Base-by-base conservation (phyloP, 2,888 invertebrate species). In the Yponomeuta cagnagella region DNA sequence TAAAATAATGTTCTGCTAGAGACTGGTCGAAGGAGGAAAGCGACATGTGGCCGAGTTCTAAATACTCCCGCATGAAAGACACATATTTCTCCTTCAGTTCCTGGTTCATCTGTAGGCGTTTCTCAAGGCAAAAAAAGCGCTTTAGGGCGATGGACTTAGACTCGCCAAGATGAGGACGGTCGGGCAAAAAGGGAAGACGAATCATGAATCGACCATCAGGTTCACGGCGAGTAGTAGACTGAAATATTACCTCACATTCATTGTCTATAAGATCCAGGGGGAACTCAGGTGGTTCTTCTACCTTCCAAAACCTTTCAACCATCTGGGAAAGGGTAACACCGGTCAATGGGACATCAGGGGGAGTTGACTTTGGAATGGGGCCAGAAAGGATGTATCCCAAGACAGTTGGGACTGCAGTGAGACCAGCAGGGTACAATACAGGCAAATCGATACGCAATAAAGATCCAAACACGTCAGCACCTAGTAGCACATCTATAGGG, bases 271-370 rank as follows among this genome's bases (percentile, higher is more conserved):
- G 23, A 48, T 71, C 30, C 2, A n/a, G n/a, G 10, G 71, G 71
- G 43, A 68, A 23, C 1, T 9, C 31, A n/a, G 63, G 9, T 15
- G 33, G 37, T 12, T 71, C 71, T 15, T 71, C 72, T 2, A 63
- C 10, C n/a, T 64, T 43, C 70, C 72, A 72, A 63, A 72, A 72
- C 10, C 70, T 12, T 52, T 72, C 64, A 52, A 72, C 65, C 6
- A 68, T 65, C 12, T 72, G 68, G 2, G 70, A 63, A 10, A 72
- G 48, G 2, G 71, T 48, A 48, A 70, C 64, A 8, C 68, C 68
- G 2, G 68, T 33, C 31, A 66, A 12, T 12, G 2, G 8, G 2
- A 15, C 12, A 66, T 66, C 23, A 68, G 8, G 15, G n/a, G 30
- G 23, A 8, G n/a, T 9, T 64, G 64, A 15, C 3, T 23, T 23